These are phyloP conservation scores for Eulimnadia texana DNA, from an alignment of 1,140 invertebrate genomes.

Conservation along the genomic window DNA sequence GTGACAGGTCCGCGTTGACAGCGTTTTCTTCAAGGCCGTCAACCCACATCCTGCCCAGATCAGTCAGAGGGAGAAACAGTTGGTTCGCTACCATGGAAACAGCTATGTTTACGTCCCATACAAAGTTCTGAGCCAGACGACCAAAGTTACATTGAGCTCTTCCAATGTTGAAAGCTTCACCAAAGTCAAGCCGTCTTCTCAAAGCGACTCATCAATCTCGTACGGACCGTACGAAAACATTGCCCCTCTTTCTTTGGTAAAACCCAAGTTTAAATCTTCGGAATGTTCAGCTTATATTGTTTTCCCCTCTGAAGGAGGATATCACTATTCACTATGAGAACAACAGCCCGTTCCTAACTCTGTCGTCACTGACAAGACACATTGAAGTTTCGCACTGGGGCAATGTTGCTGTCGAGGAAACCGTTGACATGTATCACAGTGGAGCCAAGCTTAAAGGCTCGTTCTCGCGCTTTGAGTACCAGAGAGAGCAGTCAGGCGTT, in stretches of 20 bases:
- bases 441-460: slow-evolving; percentile 85
- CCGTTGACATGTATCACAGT: slow-evolving; percentile 75
- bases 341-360: slow-evolving; percentile 85
- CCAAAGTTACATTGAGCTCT: slow-evolving; percentile 57
- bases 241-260: slow-evolving; percentile 35
- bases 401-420: slow-evolving; percentile 93
- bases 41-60: slow-evolving; percentile 72
- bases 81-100: slow-evolving; percentile 72
- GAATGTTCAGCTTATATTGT: background rate
- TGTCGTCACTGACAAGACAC: slow-evolving; percentile 63
- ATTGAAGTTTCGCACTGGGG: slow-evolving; percentile 99
- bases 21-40: slow-evolving; percentile 57
- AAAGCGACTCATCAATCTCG: slow-evolving; percentile 57
- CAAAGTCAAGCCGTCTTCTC: slow-evolving; percentile 65
- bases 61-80: slow-evolving; percentile 80
- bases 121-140: slow-evolving; percentile 57
- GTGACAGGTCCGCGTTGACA: slow-evolving; percentile 47
- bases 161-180: slow-evolving; percentile 71
- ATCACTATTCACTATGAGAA: slow-evolving; percentile 88
- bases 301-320: slow-evolving; percentile 35
- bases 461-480: slow-evolving; percentile 92
- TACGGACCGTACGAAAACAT: slow-evolving; percentile 80
- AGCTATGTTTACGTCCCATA: slow-evolving; percentile 76
- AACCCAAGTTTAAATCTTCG: slow-evolving; percentile 18
- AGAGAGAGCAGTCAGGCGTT: slow-evolving; percentile 69